A percentile compares a stretch with the other conserved stretches of the same genome.
phyloP scores from a whole-genome alignment of 2,888 invertebrate species.

The Sinohyriopsis cumingii region DNA sequence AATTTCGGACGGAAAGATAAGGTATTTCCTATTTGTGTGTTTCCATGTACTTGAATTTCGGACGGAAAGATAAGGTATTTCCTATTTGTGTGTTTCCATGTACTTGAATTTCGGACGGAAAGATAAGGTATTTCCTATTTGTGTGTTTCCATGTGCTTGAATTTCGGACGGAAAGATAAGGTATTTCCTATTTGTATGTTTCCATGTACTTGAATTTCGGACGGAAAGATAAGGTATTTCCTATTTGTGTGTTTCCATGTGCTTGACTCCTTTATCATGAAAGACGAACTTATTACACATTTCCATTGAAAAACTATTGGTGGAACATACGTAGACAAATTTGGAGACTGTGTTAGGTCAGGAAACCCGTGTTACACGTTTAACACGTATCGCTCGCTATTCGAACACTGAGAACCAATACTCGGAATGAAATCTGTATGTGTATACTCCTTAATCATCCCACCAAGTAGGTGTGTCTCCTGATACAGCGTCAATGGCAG shows the following conservation, averaged over 20 bases:
- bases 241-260: background rate
- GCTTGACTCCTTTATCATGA: background rate
- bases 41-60: slow-evolving; percentile 14
- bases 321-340: no score
- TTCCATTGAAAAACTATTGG: background rate
- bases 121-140: slow-evolving; percentile 56
- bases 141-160: background rate
- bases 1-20: slow-evolving; percentile 66
- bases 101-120: slow-evolving; percentile 49
- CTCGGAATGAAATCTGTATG: no score
- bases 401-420: no score
- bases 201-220: slow-evolving; percentile 51
- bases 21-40: slow-evolving; percentile 33
- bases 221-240: slow-evolving; percentile 62
- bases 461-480: no score
- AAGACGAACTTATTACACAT: background rate
- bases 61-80: slow-evolving; percentile 64
- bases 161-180: slow-evolving; percentile 67
- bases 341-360: no score
- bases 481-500: no score
- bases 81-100: background rate
- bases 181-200: slow-evolving; percentile 28
- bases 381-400: no score
- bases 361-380: no score
- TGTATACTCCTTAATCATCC: no score